phyloP scores from a whole-genome alignment of 2,113 vertebrate genomes.

The Otis tarda region DNA sequence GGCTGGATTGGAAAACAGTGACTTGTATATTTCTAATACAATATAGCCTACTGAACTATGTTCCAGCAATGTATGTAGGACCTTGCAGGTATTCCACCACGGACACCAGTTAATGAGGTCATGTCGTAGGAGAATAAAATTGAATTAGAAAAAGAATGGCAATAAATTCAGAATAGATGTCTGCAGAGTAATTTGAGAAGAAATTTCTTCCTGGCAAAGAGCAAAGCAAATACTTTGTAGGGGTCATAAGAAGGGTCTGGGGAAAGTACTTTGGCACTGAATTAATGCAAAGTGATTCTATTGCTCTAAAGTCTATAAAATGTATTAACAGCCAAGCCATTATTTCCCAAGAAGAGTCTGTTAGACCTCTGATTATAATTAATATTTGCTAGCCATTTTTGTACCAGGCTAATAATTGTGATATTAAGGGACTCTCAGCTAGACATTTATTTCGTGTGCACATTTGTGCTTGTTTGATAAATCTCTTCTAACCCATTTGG shows the following conservation, averaged over 20 bases:
- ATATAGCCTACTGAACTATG: background rate
- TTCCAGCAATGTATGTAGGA: background rate
- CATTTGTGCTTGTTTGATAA: background rate
- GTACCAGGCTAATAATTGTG: background rate
- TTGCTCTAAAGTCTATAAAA: background rate
- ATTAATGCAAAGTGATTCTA: background rate
- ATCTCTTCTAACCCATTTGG: background rate
- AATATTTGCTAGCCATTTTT: background rate
- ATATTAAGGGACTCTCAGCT: background rate
- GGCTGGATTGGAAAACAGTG: background rate
- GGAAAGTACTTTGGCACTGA: background rate
- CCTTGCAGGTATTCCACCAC: background rate
- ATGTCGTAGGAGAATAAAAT: background rate
- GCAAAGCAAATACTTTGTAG: background rate
- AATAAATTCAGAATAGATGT: background rate
- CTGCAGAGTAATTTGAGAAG: constrained; percentile 19
- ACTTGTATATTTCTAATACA: background rate
- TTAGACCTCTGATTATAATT: background rate
- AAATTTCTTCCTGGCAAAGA: constrained; percentile 22
- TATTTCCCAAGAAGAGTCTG: background rate
- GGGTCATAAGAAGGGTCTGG: background rate
- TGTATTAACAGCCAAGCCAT: background rate
- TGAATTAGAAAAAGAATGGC: constrained; percentile 19
- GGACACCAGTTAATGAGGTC: background rate
- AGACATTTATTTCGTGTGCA: background rate